These are phyloP conservation scores for Castor canadensis DNA, from an alignment of 2,113 vertebrate species.

Conservation along the genomic window DNA sequence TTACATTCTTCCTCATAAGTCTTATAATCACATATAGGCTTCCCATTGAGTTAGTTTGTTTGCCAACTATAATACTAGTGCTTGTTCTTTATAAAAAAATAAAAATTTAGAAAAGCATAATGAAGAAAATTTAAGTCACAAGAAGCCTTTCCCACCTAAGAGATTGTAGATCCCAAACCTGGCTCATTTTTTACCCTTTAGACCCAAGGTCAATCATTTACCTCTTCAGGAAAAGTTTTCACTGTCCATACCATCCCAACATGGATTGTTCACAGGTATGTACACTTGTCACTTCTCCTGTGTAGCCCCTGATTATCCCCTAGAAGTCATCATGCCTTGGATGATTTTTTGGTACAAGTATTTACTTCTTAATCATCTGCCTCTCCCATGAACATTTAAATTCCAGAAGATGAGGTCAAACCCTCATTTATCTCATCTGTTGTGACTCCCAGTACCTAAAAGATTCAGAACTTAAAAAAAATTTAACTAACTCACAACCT, in stretches of 20 bases:
- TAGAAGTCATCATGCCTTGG: background rate
- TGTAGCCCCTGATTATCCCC: background rate
- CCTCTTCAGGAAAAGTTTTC: too few relatives aligned
- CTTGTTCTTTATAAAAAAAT: background rate
- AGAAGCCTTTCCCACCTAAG: background rate
- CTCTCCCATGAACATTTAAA: background rate
- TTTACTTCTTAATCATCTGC: background rate
- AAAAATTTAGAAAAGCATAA: background rate
- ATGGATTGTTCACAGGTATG: background rate
- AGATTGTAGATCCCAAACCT: background rate
- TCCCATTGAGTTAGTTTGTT: background rate
- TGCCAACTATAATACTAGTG: background rate
- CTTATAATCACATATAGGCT: background rate
- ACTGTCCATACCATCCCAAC: background rate
- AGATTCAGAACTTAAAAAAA: background rate
- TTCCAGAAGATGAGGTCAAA: background rate
- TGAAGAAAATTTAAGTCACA: background rate
- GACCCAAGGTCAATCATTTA: background rate
- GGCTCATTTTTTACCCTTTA: background rate
- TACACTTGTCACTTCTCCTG: background rate
- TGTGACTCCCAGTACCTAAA: background rate
- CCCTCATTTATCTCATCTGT: background rate
- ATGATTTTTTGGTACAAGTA: background rate
- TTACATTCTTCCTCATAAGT: background rate
- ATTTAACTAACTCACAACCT: background rate